Evolutionary conservation across 2,113 vertebrate genomes (phyloP), one percentile per base, ranked within the genome.

Genomic region (Notarius quadriscutis): DNA sequence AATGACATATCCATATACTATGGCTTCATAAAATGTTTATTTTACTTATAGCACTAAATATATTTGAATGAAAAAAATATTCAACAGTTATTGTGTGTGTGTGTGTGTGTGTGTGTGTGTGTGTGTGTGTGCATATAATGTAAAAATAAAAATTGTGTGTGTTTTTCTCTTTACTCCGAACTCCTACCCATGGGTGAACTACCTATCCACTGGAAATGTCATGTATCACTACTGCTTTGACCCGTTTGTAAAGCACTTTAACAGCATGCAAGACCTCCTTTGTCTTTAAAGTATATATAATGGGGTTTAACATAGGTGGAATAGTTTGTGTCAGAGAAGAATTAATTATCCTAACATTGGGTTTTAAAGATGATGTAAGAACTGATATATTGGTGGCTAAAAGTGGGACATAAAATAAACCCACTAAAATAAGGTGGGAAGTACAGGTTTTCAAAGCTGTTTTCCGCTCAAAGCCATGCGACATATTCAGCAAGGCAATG

Each of bases 281-380:
- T 71, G 91, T 90, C 53, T 92, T 91, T 15, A 91, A 75, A 57
- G 89, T 84, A 53, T 92, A 92, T 80, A 92, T 88, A 30, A 92
- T 90, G 50, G 91, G 91, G 84, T 91, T 92, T 83, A 92, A 85
- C 89, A 89, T 85, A 5, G 90, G 87, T 48, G 89, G 86, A 34
- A 91, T 72, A 25, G 34, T 77, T 12, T 87, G 83, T 5, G 94
- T 91, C 60, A 95, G 71, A n/a, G 94, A 94, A 65, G 92, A 83
- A 75, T 93, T 95, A 53, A 95, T 89, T 69, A 95, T 94, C 55
- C 94, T 89, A 65, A 62, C 53, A 55, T 95, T 93, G 22, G 89
- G 63, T 25, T 81, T n/a, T 62, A 90, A 25, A 74, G 25, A 55
- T 72, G 81, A 81, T 22, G 14, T 50, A 34, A n/a, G 0, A 77